phyloP scores from a whole-genome alignment of 2,797 vertebrate genomes.

The Florisuga fusca region DNA sequence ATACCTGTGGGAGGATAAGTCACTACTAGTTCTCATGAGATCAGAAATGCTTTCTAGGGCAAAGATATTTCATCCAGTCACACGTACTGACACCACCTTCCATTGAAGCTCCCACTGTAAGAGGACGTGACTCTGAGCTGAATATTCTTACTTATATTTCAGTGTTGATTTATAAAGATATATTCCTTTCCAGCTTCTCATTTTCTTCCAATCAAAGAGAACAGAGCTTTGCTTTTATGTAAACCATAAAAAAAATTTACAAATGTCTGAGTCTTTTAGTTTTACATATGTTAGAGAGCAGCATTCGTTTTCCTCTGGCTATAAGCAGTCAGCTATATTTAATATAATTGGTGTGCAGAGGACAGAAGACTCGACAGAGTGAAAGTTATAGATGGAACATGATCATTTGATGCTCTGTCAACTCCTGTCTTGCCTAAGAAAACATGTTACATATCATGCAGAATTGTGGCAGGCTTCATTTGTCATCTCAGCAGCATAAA shows the following conservation, averaged over 20 bases:
- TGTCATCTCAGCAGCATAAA: constrained; percentile 22
- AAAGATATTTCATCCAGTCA: background rate
- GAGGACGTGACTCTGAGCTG: background rate
- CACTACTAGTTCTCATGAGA: background rate
- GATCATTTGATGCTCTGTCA: constrained; percentile 67
- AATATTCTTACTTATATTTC: background rate
- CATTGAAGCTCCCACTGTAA: background rate
- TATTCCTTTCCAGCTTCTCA: background rate
- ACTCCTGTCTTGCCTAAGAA: constrained; percentile 46
- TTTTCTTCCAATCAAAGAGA: background rate
- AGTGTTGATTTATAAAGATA: background rate
- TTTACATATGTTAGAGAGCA: background rate
- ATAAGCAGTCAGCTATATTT: constrained; percentile 26
- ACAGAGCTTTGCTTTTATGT: background rate
- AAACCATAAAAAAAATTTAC: background rate
- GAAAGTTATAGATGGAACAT: constrained; percentile 54
- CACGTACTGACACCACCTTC: background rate
- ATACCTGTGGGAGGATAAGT: constrained; percentile 15
- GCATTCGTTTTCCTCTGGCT: constrained; percentile 1
- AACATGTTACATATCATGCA: constrained; percentile 45
- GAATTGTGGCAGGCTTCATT: constrained; percentile 43
- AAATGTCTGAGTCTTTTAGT: background rate
- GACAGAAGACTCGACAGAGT: constrained; percentile 61
- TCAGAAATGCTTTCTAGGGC: background rate
- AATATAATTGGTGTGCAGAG: constrained; percentile 45